Conservation (phyloP, 1,140 invertebrate species). For the Cryptotermes secundus region DNA sequence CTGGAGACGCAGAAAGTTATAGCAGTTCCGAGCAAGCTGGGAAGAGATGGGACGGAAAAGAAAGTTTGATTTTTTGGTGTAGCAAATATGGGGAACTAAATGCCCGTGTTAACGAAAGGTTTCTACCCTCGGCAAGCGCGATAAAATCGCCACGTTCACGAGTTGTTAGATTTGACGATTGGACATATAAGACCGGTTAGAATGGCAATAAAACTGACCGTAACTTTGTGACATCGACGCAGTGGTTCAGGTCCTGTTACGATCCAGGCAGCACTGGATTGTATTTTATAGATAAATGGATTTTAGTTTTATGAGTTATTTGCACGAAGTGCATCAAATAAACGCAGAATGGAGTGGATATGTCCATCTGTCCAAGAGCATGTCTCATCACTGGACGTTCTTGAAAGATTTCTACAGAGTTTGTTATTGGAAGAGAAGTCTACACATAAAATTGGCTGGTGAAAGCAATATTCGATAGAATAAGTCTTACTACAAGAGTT, state of each 20-base stretch:
- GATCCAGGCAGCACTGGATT: not conserved
- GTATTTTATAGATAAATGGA: no score
- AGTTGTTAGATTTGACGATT: not conserved
- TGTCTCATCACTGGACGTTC: no score
- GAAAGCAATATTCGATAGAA: no score
- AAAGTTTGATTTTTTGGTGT: slow-evolving; percentile 3
- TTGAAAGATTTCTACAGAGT: no score
- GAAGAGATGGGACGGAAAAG: not conserved
- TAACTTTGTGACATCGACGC: not conserved
- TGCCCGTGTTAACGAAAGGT: not conserved
- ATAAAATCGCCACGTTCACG: slow-evolving; percentile 12
- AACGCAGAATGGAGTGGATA: no score
- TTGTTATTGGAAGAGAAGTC: no score
- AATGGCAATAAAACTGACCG: not conserved
- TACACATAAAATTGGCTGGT: no score
- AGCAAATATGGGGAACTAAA: not conserved
- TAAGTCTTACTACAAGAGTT: no score
- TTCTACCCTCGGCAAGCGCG: slow-evolving; percentile 7
- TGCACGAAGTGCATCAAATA: no score
- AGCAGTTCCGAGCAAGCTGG: not conserved
- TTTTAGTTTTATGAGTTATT: no score
- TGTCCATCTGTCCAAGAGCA: no score
- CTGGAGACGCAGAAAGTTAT: slow-evolving; percentile 13
- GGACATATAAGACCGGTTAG: not conserved
- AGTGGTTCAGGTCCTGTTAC: not conserved